These are phyloP conservation scores for Mamestra brassicae DNA, from an alignment of 2,888 invertebrate species.

Conservation along the genomic window DNA sequence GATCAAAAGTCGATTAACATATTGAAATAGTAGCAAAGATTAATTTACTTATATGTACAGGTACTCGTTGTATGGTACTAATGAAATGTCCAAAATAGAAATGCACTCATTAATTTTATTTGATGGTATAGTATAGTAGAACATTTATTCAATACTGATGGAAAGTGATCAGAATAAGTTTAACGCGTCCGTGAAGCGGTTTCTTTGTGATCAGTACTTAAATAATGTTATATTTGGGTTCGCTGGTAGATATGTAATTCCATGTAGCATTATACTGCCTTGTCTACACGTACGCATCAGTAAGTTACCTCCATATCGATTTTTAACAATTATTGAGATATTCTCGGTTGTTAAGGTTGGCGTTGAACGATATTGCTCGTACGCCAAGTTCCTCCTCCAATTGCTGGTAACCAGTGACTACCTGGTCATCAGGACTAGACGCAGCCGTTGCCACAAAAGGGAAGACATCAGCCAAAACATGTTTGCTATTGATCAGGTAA, in stretches of 20 bases:
- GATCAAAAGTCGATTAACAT: background rate
- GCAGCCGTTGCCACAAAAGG: background rate
- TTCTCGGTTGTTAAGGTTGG: slow-evolving; percentile 25
- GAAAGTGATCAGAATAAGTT: background rate
- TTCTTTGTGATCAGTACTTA: background rate
- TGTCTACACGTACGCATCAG: background rate
- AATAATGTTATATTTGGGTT: background rate
- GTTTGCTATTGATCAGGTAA: slow-evolving; percentile 11
- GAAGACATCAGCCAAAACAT: background rate
- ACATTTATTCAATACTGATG: background rate
- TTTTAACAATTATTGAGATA: background rate
- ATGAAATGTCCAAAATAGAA: background rate
- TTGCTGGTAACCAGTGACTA: slow-evolving; percentile 4
- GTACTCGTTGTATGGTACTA: background rate
- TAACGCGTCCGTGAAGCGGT: background rate
- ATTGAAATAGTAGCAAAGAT: background rate
- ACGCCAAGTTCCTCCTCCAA: background rate
- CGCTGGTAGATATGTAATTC: background rate
- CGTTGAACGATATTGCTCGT: background rate
- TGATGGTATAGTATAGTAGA: background rate
- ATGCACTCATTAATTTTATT: background rate
- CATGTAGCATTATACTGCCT: background rate
- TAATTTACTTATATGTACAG: background rate
- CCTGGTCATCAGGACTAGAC: background rate
- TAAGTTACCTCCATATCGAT: background rate